phyloP scores from a whole-genome alignment of 1,140 invertebrate species.

The Neodiprion pinetum region DNA sequence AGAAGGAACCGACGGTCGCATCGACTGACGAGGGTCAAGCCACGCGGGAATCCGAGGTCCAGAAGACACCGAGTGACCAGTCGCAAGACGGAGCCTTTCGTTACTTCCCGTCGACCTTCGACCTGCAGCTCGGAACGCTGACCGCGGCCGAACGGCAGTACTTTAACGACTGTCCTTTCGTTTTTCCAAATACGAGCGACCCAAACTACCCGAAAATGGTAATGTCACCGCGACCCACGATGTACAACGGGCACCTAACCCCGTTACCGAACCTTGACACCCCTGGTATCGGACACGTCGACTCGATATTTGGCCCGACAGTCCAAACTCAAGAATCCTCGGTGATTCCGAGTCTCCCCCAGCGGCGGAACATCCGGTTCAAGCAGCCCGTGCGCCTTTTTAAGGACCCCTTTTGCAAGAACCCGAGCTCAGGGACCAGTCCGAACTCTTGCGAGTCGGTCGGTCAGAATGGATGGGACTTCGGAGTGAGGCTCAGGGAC shows the following conservation, averaged over 20 bases:
- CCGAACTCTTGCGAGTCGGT: background rate
- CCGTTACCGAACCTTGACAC: conserved; percentile 19
- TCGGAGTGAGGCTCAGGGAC: background rate
- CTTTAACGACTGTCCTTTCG: conserved; percentile 45
- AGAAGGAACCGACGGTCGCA: conserved; percentile 25
- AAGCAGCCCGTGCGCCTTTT: background rate
- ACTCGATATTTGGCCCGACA: conserved; percentile 1
- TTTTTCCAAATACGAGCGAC: conserved; percentile 39
- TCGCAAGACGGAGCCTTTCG: conserved; percentile 32
- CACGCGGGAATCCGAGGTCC: conserved; percentile 17
- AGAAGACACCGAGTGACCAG: conserved; percentile 23
- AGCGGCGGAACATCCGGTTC: background rate
- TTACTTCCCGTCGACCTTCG: conserved; percentile 35
- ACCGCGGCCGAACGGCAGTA: conserved; percentile 30
- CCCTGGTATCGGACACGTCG: conserved; percentile 11
- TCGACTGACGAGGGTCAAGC: conserved; percentile 17
- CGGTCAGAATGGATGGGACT: conserved; percentile 6
- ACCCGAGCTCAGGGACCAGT: conserved; percentile 24
- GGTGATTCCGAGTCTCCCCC: conserved; percentile 2
- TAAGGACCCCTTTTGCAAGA: conserved; percentile 17
- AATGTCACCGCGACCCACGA: conserved; percentile 20
- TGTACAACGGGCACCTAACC: conserved; percentile 37
- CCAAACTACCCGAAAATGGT: conserved; percentile 27
- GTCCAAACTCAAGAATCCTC: conserved; percentile 10
- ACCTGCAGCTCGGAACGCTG: conserved; percentile 17